A percentile compares a stretch with the other conserved stretches of the same genome.
phyloP scores from a whole-genome alignment of 2,888 invertebrate genomes.

The Ecdyonurus torrentis region DNA sequence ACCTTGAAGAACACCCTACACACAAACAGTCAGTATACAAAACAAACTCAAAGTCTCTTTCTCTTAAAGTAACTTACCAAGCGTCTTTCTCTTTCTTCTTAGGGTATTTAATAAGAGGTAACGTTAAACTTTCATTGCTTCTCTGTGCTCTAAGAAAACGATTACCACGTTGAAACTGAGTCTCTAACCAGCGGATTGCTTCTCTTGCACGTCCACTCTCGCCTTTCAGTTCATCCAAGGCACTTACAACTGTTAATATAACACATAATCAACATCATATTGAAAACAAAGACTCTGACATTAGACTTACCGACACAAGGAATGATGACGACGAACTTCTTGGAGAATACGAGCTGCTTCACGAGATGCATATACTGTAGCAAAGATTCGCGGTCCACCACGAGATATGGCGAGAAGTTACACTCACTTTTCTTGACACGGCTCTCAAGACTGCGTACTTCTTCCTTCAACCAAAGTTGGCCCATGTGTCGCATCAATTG shows the following conservation, averaged over 20 bases:
- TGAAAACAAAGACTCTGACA: not conserved
- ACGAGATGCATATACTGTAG: conserved; percentile 59
- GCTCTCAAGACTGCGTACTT: conserved; percentile 70
- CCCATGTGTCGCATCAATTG: conserved; percentile 69
- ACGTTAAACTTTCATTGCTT: conserved; percentile 56
- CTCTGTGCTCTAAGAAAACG: conserved; percentile 76
- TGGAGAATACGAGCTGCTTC: conserved; percentile 64
- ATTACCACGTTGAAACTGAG: conserved; percentile 71
- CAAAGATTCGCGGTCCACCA: conserved; percentile 70
- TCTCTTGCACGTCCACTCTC: conserved; percentile 71
- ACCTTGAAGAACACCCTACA: conserved; percentile 57
- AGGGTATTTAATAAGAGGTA: conserved; percentile 57
- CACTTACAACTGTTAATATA: conserved; percentile 57
- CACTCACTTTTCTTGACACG: conserved; percentile 35
- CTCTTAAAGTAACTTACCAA: conserved; percentile 35
- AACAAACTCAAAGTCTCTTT: conserved; percentile 6
- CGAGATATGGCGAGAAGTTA: conserved; percentile 62
- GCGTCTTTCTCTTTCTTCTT: conserved; percentile 56
- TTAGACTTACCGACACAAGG: conserved; percentile 61
- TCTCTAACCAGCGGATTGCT: conserved; percentile 85
- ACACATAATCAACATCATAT: no score
- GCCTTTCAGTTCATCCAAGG: conserved; percentile 75
- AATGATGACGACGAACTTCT: conserved; percentile 73
- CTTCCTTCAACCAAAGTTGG: conserved; percentile 73
- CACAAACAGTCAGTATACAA: no score